Base-by-base conservation (phyloP, 2,888 invertebrate species). In the Conus canariensis region DNA sequence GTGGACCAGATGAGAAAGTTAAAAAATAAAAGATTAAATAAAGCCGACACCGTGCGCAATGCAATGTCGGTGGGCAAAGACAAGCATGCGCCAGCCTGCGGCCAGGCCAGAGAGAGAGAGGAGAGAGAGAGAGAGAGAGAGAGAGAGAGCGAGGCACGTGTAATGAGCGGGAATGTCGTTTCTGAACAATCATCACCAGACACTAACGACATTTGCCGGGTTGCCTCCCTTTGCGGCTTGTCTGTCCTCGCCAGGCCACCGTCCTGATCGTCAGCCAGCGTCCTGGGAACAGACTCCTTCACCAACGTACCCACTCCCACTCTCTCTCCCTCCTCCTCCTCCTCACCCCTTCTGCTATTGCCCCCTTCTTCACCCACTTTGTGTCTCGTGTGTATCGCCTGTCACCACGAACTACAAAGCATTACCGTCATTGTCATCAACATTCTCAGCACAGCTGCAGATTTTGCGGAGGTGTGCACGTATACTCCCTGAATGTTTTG, bases 11-110 rank as follows among this genome's bases (percentile, higher is more conserved):
- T 56, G 86, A 89, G 30, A 30, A 30, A 30, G 30, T n/a, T n/a
- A 30, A 30, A 30, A 30, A 30, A 30, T 91, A 90, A 91, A 85
- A 90, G 90, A 89, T 87, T 91, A 91, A 91, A 91, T 91, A 70
- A 90, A 88, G 88, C 88, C 88, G 82, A 83, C 88, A 64, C 60
- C 64, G 56, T 88, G 88, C 67, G 88, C 88, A 88, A 88, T 88
- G 88, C 82, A 88, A 88, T 88, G 88, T 88, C 83, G 83, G 80
- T 82, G 45, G 45, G 80, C 60, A 83, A 88, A 82, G 88, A 88
- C 88, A 82, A 59, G 45, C 88, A 45, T 67, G 88, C 30, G 60
- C 60, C 59, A 1, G 30, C 64, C 80, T 22, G 60, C 45, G 16
- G 45, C 45, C 45, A 45, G 45, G 45, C 2, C 3, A 45, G 45